Conservation (phyloP, 1,140 invertebrate genomes). For the Coelopa frigida region DNA sequence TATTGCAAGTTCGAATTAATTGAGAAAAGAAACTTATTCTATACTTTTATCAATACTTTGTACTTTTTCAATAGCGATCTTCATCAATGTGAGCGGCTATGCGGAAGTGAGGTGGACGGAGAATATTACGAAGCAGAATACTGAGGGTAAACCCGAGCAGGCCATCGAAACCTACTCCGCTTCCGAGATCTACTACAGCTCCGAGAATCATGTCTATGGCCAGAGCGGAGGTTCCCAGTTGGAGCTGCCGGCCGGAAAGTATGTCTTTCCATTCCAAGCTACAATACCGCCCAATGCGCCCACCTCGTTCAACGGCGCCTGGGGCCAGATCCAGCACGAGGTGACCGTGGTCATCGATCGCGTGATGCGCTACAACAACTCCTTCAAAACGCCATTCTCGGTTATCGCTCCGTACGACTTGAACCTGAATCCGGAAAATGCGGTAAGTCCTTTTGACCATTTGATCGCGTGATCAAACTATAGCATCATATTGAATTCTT, state of each 20-base stretch:
- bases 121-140: conserved; percentile 47
- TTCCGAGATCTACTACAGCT: conserved; percentile 32
- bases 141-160: conserved; percentile 40
- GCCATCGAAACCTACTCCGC: conserved; percentile 26
- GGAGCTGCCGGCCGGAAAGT: conserved; percentile 51
- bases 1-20: too few relatives aligned
- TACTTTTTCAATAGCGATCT: conserved; percentile 44
- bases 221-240: conserved; percentile 46
- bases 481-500: neutral
- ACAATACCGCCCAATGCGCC: conserved; percentile 53
- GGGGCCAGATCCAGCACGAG: conserved; percentile 62
- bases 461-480: neutral
- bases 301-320: conserved; percentile 64
- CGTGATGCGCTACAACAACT: conserved; percentile 68
- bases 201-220: conserved; percentile 31
- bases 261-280: conserved; percentile 53
- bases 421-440: conserved; percentile 48
- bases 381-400: conserved; percentile 62
- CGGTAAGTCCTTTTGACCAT: conserved; percentile 15
- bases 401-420: conserved; percentile 66
- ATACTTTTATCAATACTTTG: too few relatives aligned
- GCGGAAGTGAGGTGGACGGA: conserved; percentile 54
- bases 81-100: conserved; percentile 52
- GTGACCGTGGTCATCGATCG: conserved; percentile 61
- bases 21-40: too few relatives aligned